Conservation (phyloP, 92 coral and sea anemone genomes). For the Bergia sp. region DNA sequence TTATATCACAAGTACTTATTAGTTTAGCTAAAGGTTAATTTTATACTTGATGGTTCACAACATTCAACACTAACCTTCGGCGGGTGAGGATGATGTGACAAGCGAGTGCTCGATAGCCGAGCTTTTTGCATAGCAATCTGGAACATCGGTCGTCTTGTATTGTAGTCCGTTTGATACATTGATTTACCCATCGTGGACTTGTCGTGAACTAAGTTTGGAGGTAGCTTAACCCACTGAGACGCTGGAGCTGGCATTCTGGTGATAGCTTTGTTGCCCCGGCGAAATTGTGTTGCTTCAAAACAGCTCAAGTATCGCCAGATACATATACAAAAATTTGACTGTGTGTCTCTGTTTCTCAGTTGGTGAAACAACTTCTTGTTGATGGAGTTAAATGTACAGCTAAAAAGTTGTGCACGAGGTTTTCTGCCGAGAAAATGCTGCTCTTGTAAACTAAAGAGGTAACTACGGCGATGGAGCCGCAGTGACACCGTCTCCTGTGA, state of each 20-base stretch:
- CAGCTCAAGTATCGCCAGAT: background rate
- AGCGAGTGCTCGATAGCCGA: conserved; percentile 53
- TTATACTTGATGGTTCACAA: conserved; percentile 15
- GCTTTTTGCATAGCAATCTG: conserved; percentile 80
- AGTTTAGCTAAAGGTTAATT: background rate
- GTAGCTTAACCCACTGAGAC: conserved; percentile 91
- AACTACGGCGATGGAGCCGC: conserved; percentile 27
- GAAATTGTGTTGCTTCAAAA: background rate
- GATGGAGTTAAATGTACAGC: background rate
- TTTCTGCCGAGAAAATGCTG: background rate
- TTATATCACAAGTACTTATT: background rate
- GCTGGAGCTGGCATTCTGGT: conserved; percentile 30
- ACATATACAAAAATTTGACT: background rate
- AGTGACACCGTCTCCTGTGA: background rate
- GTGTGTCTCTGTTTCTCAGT: background rate
- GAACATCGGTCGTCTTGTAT: conserved; percentile 80
- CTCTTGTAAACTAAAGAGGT: conserved; percentile 23
- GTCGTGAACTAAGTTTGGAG: conserved; percentile 83
- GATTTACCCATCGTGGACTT: conserved; percentile 79
- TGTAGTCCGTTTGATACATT: conserved; percentile 78
- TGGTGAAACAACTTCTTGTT: background rate
- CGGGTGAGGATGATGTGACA: conserved; percentile 65
- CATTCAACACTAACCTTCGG: conserved; percentile 70
- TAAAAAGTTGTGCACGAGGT: conserved; percentile 18
- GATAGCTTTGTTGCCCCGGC: background rate